Evolutionary conservation across 1,140 invertebrate genomes (phyloP), one percentile per base, ranked within the genome.

Genomic region (Pinna nobilis): DNA sequence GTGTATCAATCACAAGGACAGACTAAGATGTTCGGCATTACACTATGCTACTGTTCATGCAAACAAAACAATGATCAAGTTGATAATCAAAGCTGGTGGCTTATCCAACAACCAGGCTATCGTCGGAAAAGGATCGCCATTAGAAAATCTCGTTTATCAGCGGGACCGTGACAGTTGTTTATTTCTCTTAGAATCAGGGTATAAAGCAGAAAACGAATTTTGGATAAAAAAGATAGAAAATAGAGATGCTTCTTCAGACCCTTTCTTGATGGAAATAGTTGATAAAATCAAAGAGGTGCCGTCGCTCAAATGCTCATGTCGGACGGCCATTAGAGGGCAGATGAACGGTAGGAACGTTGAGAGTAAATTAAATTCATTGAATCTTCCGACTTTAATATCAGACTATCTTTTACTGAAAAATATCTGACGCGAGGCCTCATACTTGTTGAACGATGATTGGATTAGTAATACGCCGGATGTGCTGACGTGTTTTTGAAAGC

Each of bases 11-110:
- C 35, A 60, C 18, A 55, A 60, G 5, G 84, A 86, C 37, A 51
- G 79, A 23, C 67, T 84, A 50, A 51, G 76, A n/a, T 84, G 81
- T 35, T 82, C 83, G 15, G 79, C 81, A 3, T 61, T 86, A 11
- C 83, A 85, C 49, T 86, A 86, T 63, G 79, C 83, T 15, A 74
- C 76, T 13, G 78, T 82, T 47, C 76, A 84, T 55, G 69, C 75
- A 0, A 63, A 76, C 41, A 44, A 74, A 1, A 35, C 51, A 1
- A 59, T 84, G 9, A 75, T 78, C 47, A 39, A 28, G 15, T 41
- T 64, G 2, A 49, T 84, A 11, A 74, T 86, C 6, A 74, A 67
- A 57, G 73, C 66, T 28, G 84, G 84, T 0, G 84, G 83, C 39
- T 65, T 80, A 41, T 67, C 55, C 28, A 85, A 83, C 57, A 77